Evolutionary conservation across 2,797 vertebrate species (phyloP), one percentile per base, ranked within the genome.

Genomic region (Oryzias sinensis): DNA sequence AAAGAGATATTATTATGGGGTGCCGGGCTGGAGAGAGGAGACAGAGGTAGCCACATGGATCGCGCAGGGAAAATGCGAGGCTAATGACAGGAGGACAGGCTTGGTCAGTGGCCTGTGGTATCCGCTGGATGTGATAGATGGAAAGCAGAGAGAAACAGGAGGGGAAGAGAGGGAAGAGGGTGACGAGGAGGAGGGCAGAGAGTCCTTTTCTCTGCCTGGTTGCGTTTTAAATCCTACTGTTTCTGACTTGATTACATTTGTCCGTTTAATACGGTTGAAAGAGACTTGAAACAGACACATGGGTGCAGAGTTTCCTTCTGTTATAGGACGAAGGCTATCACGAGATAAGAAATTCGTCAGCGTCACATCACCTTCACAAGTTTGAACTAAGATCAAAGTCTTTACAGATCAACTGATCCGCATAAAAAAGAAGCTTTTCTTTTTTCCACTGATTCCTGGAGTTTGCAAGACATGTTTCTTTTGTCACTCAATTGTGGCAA

Each of bases 31-130:
- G 93, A 94, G 95, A 97, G 94, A 96, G 96, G 94, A 97, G 97
- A 96, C 97, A 98, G 96, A 96, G 96, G 97, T 97, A 97, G 96
- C 94, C 95, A 95, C 95, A 97, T 93, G 96, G 96, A 98, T 97
- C 96, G 95, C 93, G 95, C 94, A 93, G 94, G 95, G 96, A 97
- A 93, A 95, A 83, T 73, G 82, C 43, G 53, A 94, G 94, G 94
- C 96, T 99, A 98, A 99, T 99, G 97, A 98, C 97, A 93, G 94
- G 93, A 94, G 94, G 96, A 97, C 94, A 96, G 94, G 97, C 96
- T 97, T 97, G 94, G 95, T 93, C 96, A 94, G 95, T 94, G 95
- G 96, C 93, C 96, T 96, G 95, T 96, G 93, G 92, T 93, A 95
- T 94, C 94, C 95, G 83, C 87, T 88, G 83, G 77, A 87, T 83